A percentile compares a stretch with the other conserved stretches of the same genome.
Conservation (phyloP, 2,888 invertebrate species). For the Lucinisca nassula region DNA sequence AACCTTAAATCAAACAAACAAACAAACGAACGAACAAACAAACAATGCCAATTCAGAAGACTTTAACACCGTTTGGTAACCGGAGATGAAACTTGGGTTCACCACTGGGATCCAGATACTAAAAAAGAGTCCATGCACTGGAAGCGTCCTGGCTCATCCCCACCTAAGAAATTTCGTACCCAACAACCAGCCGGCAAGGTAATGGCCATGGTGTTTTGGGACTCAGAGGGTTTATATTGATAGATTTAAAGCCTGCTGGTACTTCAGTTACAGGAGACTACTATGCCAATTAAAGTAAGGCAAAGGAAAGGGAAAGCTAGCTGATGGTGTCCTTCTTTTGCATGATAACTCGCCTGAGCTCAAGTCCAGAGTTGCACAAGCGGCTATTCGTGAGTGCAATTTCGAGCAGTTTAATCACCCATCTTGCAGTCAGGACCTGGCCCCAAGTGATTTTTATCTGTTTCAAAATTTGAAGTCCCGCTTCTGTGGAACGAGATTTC, state of each 20-base stretch:
- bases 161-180: not conserved
- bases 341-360: not conserved
- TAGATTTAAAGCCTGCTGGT: not conserved
- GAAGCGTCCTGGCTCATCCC: not conserved
- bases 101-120: not conserved
- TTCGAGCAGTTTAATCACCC: not conserved
- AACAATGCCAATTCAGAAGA: not conserved
- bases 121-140: not conserved
- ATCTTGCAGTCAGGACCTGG: not conserved
- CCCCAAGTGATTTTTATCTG: too few relatives aligned
- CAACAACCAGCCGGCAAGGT: not conserved
- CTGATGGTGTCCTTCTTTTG: not conserved
- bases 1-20: not conserved
- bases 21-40: not conserved
- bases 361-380: not conserved
- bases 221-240: not conserved
- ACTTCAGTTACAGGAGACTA: not conserved
- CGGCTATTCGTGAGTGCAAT: not conserved
- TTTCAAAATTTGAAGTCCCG: too few relatives aligned
- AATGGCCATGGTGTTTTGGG: not conserved
- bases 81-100: not conserved
- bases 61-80: not conserved
- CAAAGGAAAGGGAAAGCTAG: not conserved
- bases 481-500: too few relatives aligned
- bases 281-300: not conserved